These are phyloP conservation scores for Calosoma granatense DNA, from an alignment of 1,140 invertebrate species.

Conservation along the genomic window DNA sequence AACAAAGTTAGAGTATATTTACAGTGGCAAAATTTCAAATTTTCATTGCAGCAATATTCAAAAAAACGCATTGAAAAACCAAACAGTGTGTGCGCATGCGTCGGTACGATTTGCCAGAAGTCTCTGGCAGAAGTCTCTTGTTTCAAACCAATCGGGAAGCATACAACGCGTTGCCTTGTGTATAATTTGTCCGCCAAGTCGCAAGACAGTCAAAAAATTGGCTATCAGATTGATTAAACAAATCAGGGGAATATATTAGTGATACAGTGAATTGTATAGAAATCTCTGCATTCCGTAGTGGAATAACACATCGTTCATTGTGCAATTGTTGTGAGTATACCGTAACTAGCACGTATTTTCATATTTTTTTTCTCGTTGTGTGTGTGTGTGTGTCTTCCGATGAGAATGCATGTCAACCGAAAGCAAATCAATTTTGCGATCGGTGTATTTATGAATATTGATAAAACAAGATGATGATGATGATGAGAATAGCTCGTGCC, in stretches of 20 bases:
- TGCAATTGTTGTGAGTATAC: no score
- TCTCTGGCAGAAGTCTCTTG: slow-evolving; percentile 31
- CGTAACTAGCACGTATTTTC: not conserved
- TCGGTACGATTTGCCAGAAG: slow-evolving; percentile 24
- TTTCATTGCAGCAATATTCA: no score
- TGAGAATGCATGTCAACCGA: not conserved
- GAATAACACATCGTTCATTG: no score
- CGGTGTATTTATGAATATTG: not conserved
- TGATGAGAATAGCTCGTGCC: not conserved
- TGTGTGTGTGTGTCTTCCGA: no score
- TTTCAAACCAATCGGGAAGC: slow-evolving; percentile 22
- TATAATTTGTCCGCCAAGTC: slow-evolving; percentile 13
- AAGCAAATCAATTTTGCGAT: not conserved
- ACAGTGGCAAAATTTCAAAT: no score
- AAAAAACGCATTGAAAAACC: slow-evolving; percentile 12
- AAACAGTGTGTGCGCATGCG: slow-evolving; percentile 15
- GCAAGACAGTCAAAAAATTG: slow-evolving; percentile 23
- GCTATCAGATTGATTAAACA: slow-evolving; percentile 27
- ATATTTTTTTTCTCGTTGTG: not conserved
- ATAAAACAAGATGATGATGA: no score
- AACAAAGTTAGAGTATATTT: no score
- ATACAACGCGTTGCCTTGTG: not conserved
- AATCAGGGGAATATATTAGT: no score
- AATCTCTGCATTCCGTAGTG: no score
- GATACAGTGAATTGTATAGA: no score